These are phyloP conservation scores for Dicaeum eximium DNA, from an alignment of 2,113 vertebrate genomes.

Conservation along the genomic window DNA sequence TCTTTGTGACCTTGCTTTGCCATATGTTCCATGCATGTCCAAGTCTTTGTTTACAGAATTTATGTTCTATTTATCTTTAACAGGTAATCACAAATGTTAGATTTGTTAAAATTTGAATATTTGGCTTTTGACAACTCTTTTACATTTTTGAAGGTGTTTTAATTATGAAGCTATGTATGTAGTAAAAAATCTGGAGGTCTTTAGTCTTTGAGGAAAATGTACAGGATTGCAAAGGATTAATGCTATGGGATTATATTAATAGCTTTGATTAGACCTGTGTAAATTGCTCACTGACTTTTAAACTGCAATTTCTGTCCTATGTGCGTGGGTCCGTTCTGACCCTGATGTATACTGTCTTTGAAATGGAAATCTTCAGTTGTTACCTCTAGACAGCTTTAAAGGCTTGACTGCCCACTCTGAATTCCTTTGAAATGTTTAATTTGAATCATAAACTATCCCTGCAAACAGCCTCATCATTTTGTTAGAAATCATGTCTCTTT, in stretches of 20 bases:
- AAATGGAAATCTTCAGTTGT: constrained; percentile 48
- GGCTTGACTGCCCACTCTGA: neutral
- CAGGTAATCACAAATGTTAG: neutral
- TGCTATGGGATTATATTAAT: neutral
- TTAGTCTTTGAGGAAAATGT: neutral
- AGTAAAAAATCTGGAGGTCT: neutral
- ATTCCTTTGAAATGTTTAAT: constrained; percentile 48
- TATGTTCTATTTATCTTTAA: neutral
- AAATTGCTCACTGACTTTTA: neutral
- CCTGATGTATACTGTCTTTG: neutral
- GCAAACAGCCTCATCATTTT: neutral
- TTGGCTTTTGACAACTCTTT: neutral
- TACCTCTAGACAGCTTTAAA: constrained; percentile 7
- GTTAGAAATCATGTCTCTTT: neutral
- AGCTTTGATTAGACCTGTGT: neutral
- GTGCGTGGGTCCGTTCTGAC: neutral
- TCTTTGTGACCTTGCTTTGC: neutral
- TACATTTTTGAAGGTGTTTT: neutral
- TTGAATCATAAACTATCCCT: constrained; percentile 22
- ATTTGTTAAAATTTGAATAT: neutral
- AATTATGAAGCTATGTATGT: neutral
- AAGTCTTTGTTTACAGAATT: neutral
- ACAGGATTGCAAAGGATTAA: neutral
- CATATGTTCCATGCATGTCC: neutral
- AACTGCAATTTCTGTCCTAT: neutral